Percentiles rank a stretch among this genome's conserved stretches.
phyloP scores from a whole-genome alignment of 2,888 invertebrate species.

The Yponomeuta cagnagella region DNA sequence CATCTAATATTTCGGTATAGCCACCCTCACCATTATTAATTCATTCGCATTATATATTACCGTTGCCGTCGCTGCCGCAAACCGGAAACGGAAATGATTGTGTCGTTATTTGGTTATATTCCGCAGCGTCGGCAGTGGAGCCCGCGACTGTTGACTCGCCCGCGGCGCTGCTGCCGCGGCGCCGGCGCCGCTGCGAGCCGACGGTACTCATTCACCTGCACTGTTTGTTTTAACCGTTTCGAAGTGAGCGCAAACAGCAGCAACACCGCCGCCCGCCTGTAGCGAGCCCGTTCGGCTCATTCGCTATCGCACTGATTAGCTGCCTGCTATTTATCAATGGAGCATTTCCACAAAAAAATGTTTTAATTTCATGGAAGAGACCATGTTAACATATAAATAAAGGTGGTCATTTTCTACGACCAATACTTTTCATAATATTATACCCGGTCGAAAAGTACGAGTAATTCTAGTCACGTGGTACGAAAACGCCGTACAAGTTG shows the following conservation, averaged over 20 bases:
- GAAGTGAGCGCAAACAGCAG: not conserved
- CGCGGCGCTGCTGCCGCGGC: not conserved
- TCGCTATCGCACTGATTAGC: too few relatives aligned
- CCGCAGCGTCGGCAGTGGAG: constrained; percentile 1
- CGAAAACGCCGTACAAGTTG: too few relatives aligned
- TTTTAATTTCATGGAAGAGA: too few relatives aligned
- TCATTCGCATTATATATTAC: not conserved
- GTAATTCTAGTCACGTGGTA: too few relatives aligned
- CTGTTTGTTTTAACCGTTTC: not conserved
- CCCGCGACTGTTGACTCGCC: not conserved
- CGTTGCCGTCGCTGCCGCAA: not conserved
- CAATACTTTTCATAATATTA: too few relatives aligned
- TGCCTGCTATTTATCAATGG: too few relatives aligned
- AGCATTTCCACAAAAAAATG: too few relatives aligned
- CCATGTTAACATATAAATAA: too few relatives aligned
- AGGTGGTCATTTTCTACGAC: too few relatives aligned
- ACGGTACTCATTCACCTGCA: not conserved
- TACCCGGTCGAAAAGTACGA: too few relatives aligned
- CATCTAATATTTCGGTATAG: not conserved
- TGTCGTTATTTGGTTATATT: not conserved
- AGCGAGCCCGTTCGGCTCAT: too few relatives aligned
- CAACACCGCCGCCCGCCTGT: not conserved
- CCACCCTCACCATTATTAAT: not conserved
- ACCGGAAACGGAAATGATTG: not conserved
- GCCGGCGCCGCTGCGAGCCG: not conserved